Evolutionary conservation across 2,113 vertebrate species (phyloP), one percentile per base, ranked within the genome.

Genomic region (Castor canadensis): DNA sequence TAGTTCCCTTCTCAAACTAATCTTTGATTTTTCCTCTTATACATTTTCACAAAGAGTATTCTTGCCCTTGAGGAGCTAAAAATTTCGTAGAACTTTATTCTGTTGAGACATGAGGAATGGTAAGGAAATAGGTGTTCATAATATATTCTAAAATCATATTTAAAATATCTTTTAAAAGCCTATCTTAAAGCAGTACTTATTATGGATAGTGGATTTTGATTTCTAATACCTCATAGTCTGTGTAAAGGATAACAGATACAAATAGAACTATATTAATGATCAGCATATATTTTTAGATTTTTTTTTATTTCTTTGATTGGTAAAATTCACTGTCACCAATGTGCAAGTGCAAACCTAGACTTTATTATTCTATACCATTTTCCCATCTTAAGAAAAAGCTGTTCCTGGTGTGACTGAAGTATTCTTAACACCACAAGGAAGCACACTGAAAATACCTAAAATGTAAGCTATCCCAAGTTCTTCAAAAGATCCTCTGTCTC

Each of bases 121-220:
- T 16, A 47, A 86, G 80, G 43, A 93, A 97, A 96, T 32, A 95
- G 80, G 72, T 80, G 11, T 67, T 77, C 10, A 85, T 88, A 91
- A 88, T 11, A 24, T 82, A 56, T 35, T 75, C 56, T 87, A 1
- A 26, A 93, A 85, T 85, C 3, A 7, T 82, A 73, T 49, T 91
- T 87, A 67, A 91, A 84, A 92, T 43, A 54, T 54, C 60, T 52
- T 85, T 88, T 93, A n/a, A 66, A 93, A 89, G 35, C 5, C 62
- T 72, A 28, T 72, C 5, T 76, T 92, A 79, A n/a, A 88, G 28
- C 54, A 92, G 49, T 72, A 60, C 13, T 26, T 79, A n/a, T 32
- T 26, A 40, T 87, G 38, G 45, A 76, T 40, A 87, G 4, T 67
- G 26, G 30, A 85, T 64, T 9, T 90, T n/a, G 24, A 85, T 77